A percentile compares a stretch with the other conserved stretches of the same genome.
These are phyloP conservation scores for Pammene aurita DNA, from an alignment of 2,888 invertebrate species.

Conservation along the genomic window DNA sequence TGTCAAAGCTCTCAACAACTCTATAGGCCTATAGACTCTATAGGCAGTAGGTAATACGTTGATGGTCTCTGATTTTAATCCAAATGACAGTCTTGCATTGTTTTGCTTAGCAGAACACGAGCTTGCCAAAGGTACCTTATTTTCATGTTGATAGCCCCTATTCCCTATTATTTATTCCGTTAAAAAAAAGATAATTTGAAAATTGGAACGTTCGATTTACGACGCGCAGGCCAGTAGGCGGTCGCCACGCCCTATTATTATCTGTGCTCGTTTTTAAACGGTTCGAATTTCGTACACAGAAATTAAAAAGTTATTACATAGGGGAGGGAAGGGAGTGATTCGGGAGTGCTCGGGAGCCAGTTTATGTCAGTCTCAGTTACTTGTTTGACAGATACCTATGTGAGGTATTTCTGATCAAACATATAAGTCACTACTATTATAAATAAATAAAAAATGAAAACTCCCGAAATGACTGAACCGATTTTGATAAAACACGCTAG, in stretches of 20 bases:
- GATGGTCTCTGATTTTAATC: too few relatives aligned
- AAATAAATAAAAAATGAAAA: too few relatives aligned
- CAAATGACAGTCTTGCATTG: too few relatives aligned
- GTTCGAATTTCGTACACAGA: constrained; percentile 21
- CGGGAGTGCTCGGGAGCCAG: constrained; percentile 24
- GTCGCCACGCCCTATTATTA: constrained; percentile 30
- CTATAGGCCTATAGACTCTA: too few relatives aligned
- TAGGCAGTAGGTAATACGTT: too few relatives aligned
- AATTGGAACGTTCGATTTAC: constrained; percentile 29
- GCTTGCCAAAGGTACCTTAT: too few relatives aligned
- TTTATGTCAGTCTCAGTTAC: background rate
- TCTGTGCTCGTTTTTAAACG: constrained; percentile 20
- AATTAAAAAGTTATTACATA: constrained; percentile 25
- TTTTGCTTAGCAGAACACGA: too few relatives aligned
- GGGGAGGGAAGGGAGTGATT: constrained; percentile 4
- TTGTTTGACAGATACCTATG: background rate
- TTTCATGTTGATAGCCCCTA: constrained; percentile 1
- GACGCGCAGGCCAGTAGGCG: constrained; percentile 33
- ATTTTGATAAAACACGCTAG: too few relatives aligned
- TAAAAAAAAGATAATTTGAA: constrained; percentile 16
- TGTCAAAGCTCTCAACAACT: too few relatives aligned
- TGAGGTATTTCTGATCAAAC: too few relatives aligned
- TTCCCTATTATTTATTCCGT: constrained; percentile 3
- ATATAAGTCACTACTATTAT: too few relatives aligned
- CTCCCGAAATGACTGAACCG: too few relatives aligned